Evolutionary conservation across 2,113 vertebrate species (phyloP).

Genomic region (Lycaon pictus): DNA sequence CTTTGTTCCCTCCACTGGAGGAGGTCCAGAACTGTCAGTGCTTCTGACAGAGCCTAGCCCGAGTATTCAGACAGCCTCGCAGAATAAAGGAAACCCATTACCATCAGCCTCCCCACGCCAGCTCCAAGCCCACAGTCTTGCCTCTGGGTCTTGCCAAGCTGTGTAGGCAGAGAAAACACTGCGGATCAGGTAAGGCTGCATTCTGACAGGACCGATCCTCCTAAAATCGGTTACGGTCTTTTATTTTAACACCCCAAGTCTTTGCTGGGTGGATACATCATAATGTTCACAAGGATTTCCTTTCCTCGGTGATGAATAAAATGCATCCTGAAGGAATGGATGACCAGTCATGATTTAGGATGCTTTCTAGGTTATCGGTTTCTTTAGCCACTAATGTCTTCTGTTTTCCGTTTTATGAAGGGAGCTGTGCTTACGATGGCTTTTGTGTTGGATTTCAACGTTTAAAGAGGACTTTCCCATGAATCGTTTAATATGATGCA

Average conservation of each 20-base stretch:
- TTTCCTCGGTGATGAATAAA: background rate
- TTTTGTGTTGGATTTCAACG: background rate
- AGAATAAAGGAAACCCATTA: slow-evolving; percentile 59
- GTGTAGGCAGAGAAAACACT: background rate
- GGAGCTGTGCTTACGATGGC: background rate
- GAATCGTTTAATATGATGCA: background rate
- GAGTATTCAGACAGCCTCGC: background rate
- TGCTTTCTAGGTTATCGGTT: background rate
- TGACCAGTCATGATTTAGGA: background rate
- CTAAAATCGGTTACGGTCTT: slow-evolving; percentile 6
- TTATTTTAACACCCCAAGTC: background rate
- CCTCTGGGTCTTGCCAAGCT: slow-evolving; percentile 17
- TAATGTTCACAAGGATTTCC: background rate
- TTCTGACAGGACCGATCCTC: slow-evolving; percentile 29
- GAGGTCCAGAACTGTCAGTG: slow-evolving; percentile 62
- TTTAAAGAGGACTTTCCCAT: background rate
- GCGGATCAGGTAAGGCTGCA: slow-evolving; percentile 36
- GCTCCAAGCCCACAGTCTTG: background rate
- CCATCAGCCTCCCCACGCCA: background rate
- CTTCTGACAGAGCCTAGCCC: slow-evolving; percentile 24
- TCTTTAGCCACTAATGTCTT: background rate
- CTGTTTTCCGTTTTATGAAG: slow-evolving; percentile 6
- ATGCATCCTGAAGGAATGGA: background rate
- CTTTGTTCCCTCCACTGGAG: slow-evolving; percentile 77
- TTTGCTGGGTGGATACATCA: background rate